A percentile compares a stretch with the other conserved stretches of the same genome.
Conservation (phyloP, 2,888 invertebrate genomes). For the Agonopterix subpropinquella region DNA sequence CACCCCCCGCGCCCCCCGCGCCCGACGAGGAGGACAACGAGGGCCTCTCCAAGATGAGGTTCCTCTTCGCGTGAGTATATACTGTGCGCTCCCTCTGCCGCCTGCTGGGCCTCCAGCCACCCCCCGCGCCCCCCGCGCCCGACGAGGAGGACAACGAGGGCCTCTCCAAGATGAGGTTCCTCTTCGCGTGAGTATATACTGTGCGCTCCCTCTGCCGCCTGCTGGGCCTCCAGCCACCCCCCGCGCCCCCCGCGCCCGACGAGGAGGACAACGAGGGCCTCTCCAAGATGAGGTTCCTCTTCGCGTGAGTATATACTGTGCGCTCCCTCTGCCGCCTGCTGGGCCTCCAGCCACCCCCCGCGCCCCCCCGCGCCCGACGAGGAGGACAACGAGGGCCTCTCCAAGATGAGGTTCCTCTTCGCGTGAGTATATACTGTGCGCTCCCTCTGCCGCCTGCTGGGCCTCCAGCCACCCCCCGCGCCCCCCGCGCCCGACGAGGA, state of each 20-base stretch:
- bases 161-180: slow-evolving; percentile 82
- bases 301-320: no score
- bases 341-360: slow-evolving; percentile 73
- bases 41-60: slow-evolving; percentile 82
- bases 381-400: slow-evolving; percentile 75
- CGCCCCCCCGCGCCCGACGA: slow-evolving; percentile 48
- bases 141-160: slow-evolving; percentile 72
- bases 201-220: slow-evolving; percentile 86
- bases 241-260: slow-evolving; percentile 47
- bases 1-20: slow-evolving; percentile 45
- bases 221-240: slow-evolving; percentile 77
- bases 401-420: slow-evolving; percentile 84
- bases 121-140: slow-evolving; percentile 52
- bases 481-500: slow-evolving; percentile 52
- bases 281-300: slow-evolving; percentile 83
- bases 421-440: no score
- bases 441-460: slow-evolving; percentile 85
- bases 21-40: slow-evolving; percentile 70
- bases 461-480: slow-evolving; percentile 70
- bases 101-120: slow-evolving; percentile 78
- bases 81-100: slow-evolving; percentile 86
- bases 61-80: slow-evolving; percentile 84
- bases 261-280: slow-evolving; percentile 75
- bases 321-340: slow-evolving; percentile 85
- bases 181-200: no score